Conservation (phyloP, 2,113 vertebrate genomes). For the Oxygymnocypris stewartii region DNA sequence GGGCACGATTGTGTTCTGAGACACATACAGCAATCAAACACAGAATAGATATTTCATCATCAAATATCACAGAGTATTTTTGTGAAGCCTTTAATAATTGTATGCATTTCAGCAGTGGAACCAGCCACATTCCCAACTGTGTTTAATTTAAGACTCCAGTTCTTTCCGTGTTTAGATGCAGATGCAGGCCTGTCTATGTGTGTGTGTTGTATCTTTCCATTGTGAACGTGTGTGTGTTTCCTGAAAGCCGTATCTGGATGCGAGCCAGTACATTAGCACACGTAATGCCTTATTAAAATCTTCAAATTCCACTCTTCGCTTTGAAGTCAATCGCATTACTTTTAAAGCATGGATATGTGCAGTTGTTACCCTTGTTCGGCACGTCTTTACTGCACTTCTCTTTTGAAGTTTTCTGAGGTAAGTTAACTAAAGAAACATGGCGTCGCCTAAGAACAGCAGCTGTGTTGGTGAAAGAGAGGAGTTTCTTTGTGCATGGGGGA, state of each 20-base stretch:
- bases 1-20: neutral
- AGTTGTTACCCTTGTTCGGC: neutral
- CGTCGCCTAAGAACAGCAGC: neutral
- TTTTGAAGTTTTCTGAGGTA: constrained; percentile 31
- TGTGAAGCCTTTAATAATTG: constrained; percentile 1
- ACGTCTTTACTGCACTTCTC: too few relatives aligned
- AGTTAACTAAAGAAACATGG: constrained; percentile 31
- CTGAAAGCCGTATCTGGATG: constrained; percentile 49
- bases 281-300: constrained; percentile 68
- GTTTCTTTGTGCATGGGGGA: neutral
- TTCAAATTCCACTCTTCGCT: constrained; percentile 64
- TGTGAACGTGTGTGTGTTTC: constrained; percentile 28
- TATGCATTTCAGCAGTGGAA: neutral
- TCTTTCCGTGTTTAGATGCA: constrained; percentile 4
- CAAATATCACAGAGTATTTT: constrained; percentile 10
- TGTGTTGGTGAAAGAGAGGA: constrained; percentile 22
- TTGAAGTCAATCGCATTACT: constrained; percentile 64
- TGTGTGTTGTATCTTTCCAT: constrained; percentile 26
- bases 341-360: constrained; percentile 22
- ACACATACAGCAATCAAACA: neutral
- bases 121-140: neutral
- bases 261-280: constrained; percentile 57
- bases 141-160: constrained; percentile 12
- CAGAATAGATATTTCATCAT: constrained; percentile 5
- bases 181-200: neutral